These are phyloP conservation scores for Clarias fuscus DNA, from an alignment of 2,797 vertebrate genomes.

Conservation along the genomic window DNA sequence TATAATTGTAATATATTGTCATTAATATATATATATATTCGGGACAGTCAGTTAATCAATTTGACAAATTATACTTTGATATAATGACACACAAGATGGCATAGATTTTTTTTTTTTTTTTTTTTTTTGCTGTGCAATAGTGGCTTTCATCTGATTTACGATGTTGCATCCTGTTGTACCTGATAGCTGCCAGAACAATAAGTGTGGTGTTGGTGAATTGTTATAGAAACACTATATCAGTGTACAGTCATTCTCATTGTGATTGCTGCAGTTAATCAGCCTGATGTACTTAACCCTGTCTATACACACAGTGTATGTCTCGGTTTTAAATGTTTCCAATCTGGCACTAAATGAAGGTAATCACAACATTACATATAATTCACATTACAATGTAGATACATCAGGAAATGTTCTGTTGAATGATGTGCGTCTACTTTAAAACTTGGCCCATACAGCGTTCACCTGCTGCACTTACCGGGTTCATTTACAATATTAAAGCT, in stretches of 20 bases:
- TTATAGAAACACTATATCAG: not conserved
- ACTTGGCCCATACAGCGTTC: not conserved
- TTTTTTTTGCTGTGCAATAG: not conserved
- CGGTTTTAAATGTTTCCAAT: not conserved
- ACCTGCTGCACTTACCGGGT: no score
- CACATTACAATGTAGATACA: not conserved
- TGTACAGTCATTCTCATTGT: not conserved
- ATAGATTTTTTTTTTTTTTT: not conserved
- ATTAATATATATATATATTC: no score
- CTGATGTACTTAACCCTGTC: not conserved
- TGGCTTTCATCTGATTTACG: not conserved
- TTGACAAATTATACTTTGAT: no score
- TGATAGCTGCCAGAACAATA: not conserved
- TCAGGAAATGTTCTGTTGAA: not conserved
- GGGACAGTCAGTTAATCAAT: not conserved
- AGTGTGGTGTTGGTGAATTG: no score
- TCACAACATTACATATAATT: not conserved
- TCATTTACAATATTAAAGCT: no score
- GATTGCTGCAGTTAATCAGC: not conserved
- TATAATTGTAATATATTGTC: no score
- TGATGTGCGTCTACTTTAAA: not conserved
- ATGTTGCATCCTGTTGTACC: not conserved
- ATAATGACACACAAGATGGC: not conserved
- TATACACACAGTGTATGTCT: no score
- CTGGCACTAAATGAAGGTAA: not conserved